A percentile compares a stretch with the other conserved stretches of the same genome.
These are phyloP conservation scores for Saccostrea cuccullata DNA, from an alignment of 1,140 invertebrate genomes.

Conservation along the genomic window DNA sequence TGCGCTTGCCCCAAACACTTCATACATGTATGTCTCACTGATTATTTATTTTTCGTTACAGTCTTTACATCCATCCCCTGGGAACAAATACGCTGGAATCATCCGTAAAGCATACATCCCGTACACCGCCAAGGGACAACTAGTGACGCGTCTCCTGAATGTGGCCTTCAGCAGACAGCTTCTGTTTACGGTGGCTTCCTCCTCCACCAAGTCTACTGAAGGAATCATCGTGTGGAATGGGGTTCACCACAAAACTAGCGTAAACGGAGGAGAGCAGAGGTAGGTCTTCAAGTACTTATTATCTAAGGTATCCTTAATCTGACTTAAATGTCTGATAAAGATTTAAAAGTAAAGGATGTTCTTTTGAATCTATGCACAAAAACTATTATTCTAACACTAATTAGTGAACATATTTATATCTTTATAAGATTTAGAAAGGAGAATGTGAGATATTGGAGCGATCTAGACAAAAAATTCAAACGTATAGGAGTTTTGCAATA, in stretches of 20 bases:
- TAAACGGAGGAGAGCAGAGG: background rate
- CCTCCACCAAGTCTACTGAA: background rate
- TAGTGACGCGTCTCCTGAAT: slow-evolving; percentile 1
- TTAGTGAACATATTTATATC: no score
- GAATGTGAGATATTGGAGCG: no score
- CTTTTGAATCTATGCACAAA: no score
- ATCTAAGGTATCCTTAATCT: no score
- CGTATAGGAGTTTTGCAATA: no score
- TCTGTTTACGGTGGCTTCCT: background rate
- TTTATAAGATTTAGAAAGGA: no score
- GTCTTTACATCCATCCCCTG: slow-evolving; percentile 10
- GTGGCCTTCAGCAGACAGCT: slow-evolving; percentile 8
- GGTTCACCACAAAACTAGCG: background rate
- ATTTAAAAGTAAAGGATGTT: no score
- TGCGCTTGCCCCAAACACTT: no score
- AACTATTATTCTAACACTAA: no score
- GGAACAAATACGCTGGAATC: background rate
- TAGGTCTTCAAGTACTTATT: background rate
- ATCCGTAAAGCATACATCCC: background rate
- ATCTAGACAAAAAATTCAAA: no score
- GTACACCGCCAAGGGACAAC: background rate
- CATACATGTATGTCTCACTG: no score
- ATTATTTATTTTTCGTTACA: background rate
- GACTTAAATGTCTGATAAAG: no score
- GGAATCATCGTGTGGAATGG: background rate